phyloP scores from a whole-genome alignment of 2,888 invertebrate species.

The Lasioglossum villosulum region DNA sequence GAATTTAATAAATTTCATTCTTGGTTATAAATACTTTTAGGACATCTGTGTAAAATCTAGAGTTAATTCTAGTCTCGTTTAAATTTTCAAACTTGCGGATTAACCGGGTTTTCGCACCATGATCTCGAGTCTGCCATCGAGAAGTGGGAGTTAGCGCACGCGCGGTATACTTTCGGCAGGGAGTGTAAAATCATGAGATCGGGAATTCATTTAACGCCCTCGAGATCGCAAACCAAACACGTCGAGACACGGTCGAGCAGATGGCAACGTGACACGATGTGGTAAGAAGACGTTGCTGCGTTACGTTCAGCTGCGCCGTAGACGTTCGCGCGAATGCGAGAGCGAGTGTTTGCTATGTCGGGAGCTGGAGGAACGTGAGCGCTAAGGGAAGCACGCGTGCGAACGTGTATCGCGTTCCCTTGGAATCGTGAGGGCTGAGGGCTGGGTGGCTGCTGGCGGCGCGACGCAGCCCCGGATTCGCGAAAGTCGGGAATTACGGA shows the following conservation, averaged over 20 bases:
- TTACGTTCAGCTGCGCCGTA: neutral
- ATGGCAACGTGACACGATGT: neutral
- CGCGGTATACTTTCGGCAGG: neutral
- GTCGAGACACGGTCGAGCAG: conserved; percentile 3
- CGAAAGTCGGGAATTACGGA: conserved; percentile 62
- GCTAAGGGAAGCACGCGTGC: neutral
- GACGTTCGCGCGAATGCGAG: neutral
- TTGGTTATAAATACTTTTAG: no score
- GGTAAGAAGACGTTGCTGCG: neutral
- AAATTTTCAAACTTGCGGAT: neutral
- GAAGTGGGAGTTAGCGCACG: neutral
- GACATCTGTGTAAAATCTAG: no score
- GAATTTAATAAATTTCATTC: no score
- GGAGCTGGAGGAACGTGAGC: neutral
- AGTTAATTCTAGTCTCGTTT: no score
- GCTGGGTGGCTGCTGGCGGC: neutral
- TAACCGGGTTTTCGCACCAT: neutral
- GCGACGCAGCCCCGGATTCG: conserved; percentile 11
- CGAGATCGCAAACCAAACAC: neutral
- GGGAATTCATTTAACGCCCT: conserved; percentile 8
- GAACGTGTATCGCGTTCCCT: conserved; percentile 10
- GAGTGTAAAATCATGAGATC: neutral
- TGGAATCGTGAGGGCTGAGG: neutral
- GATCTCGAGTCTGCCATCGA: neutral
- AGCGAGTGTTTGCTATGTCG: neutral